Percentiles rank a stretch among this genome's conserved stretches.
Evolutionary conservation across 2,113 vertebrate genomes (phyloP).

Genomic region (Elaphurus davidianus): DNA sequence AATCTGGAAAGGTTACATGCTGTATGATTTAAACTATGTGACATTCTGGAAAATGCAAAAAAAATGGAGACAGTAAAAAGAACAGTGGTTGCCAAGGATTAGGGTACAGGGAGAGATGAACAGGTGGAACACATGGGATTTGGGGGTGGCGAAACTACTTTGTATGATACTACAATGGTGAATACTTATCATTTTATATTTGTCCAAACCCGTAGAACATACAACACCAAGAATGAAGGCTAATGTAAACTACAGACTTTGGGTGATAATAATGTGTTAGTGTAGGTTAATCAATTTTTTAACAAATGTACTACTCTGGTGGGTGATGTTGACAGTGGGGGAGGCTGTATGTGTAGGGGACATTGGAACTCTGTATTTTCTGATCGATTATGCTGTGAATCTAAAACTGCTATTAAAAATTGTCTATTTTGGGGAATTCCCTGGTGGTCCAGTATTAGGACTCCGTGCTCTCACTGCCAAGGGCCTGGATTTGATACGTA

Average conservation of each 20-base stretch:
- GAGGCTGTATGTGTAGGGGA: no score
- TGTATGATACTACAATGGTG: neutral
- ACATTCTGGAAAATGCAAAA: conserved; percentile 12
- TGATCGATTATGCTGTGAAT: neutral
- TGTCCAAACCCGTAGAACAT: neutral
- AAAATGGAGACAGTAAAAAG: neutral
- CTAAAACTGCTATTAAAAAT: conserved; percentile 11
- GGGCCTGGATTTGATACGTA: neutral
- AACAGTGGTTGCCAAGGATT: neutral
- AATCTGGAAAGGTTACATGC: neutral
- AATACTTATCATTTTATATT: neutral
- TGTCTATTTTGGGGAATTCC: neutral
- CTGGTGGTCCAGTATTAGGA: neutral
- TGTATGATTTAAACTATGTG: neutral
- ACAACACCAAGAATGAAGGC: neutral
- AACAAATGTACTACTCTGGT: neutral
- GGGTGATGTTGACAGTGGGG: neutral
- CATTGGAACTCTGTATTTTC: neutral
- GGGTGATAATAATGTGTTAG: neutral
- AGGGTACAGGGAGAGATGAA: neutral
- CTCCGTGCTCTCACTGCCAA: neutral
- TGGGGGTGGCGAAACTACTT: neutral
- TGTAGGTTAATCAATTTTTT: neutral
- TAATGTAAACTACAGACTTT: neutral
- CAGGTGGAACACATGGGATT: neutral